phyloP scores from a whole-genome alignment of 2,113 vertebrate genomes.

The Colaptes auratus region DNA sequence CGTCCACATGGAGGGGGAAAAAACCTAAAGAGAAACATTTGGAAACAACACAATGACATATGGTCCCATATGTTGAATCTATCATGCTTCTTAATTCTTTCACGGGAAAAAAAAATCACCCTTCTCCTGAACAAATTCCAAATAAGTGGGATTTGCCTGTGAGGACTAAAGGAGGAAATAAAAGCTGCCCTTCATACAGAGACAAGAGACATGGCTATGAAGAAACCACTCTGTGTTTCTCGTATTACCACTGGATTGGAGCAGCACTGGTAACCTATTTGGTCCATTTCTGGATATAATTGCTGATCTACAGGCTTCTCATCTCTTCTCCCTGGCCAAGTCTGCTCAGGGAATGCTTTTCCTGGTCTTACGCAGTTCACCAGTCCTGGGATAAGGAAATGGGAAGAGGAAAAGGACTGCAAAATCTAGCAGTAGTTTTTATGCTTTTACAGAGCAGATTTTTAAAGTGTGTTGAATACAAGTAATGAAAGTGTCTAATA shows the following conservation, averaged over 20 bases:
- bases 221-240: background rate
- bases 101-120: conserved; percentile 35
- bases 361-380: background rate
- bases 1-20: background rate
- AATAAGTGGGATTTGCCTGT: conserved; percentile 7
- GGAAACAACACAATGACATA: conserved; percentile 63
- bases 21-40: conserved; percentile 52
- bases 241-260: background rate
- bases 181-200: background rate
- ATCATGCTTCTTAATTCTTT: conserved; percentile 33
- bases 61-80: conserved; percentile 46
- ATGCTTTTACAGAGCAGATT: background rate
- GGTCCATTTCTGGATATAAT: background rate
- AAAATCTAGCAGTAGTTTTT: background rate
- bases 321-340: background rate
- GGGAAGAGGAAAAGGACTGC: background rate
- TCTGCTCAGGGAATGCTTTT: background rate
- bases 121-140: conserved; percentile 49
- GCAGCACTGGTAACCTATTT: background rate
- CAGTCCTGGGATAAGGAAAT: background rate
- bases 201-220: background rate
- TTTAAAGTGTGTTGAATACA: background rate
- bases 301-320: background rate
- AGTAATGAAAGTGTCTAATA: background rate
- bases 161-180: background rate